Conservation (phyloP, 2,797 vertebrate genomes). For the Acipenser oxyrinchus region DNA sequence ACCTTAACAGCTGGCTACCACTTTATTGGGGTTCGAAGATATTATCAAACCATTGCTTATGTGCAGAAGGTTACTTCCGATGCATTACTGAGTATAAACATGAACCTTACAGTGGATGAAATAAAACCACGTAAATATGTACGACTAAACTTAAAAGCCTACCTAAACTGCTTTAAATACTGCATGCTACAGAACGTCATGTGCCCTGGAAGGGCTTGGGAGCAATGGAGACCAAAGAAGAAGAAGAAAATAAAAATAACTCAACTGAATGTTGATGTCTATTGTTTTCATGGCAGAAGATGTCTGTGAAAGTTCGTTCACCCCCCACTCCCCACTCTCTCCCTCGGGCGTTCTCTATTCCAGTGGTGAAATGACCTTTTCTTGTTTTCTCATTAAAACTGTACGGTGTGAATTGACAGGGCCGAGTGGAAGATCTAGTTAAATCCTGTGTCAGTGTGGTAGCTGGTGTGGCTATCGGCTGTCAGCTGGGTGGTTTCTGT, state of each 20-base stretch:
- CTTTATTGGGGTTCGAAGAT: not conserved
- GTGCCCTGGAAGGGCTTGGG: conserved; percentile 4
- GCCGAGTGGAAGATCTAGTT: conserved; percentile 60
- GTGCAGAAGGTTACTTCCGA: conserved; percentile 6
- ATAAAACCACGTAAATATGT: conserved; percentile 42
- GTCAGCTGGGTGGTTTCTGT: conserved; percentile 95
- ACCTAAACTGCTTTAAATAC: conserved; percentile 66
- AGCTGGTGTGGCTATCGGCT: conserved; percentile 84
- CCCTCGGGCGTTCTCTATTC: conserved; percentile 53
- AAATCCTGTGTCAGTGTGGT: conserved; percentile 82
- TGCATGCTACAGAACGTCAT: conserved; percentile 81
- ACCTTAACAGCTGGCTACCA: not conserved
- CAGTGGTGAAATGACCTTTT: conserved; percentile 54
- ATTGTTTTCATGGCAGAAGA: conserved; percentile 40
- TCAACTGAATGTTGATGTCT: conserved; percentile 38
- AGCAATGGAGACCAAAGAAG: conserved; percentile 46
- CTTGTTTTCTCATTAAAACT: conserved; percentile 20
- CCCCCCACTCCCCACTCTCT: conserved; percentile 41
- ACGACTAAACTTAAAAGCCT: conserved; percentile 36
- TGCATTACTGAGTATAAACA: conserved; percentile 35
- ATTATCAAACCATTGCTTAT: conserved; percentile 6
- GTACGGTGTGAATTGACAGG: conserved; percentile 25
- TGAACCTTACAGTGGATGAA: conserved; percentile 41
- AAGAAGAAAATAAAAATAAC: conserved; percentile 49
- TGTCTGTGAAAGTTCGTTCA: conserved; percentile 20